These are phyloP conservation scores for Euzophera pinguis DNA, from an alignment of 2,888 invertebrate genomes.

Conservation along the genomic window DNA sequence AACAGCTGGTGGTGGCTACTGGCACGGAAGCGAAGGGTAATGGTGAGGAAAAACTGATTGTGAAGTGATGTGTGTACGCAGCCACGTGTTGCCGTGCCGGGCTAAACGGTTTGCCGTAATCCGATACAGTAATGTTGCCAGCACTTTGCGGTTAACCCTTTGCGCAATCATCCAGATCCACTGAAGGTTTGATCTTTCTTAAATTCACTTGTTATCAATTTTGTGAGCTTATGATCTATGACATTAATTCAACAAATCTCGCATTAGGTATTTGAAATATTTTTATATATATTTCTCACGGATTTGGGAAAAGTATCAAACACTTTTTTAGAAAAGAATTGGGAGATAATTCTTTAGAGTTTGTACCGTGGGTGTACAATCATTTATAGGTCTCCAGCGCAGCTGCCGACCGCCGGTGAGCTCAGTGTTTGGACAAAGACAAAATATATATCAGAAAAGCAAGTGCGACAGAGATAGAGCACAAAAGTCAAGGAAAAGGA, in stretches of 20 bases:
- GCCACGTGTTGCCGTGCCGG: conserved; percentile 53
- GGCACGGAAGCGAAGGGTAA: conserved; percentile 50
- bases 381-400: conserved; percentile 71
- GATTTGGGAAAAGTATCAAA: neutral
- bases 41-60: conserved; percentile 56
- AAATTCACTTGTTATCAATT: neutral
- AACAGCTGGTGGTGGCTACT: conserved; percentile 50
- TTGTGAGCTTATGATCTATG: neutral
- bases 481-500: conserved; percentile 68
- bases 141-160: conserved; percentile 37
- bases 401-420: conserved; percentile 69
- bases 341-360: conserved; percentile 36
- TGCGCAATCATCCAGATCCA: conserved; percentile 20
- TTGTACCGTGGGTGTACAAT: conserved; percentile 62
- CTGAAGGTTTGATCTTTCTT: neutral
- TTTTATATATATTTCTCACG: neutral
- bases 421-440: conserved; percentile 77
- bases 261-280: no score
- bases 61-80: conserved; percentile 49
- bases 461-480: conserved; percentile 61
- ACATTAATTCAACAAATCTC: no score
- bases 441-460: conserved; percentile 66
- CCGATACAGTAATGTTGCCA: conserved; percentile 40
- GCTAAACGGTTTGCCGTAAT: conserved; percentile 40
- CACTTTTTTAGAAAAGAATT: conserved; percentile 33